Percentiles rank a stretch among this genome's conserved stretches.
Conservation (phyloP, 1,140 invertebrate genomes). For the Dysdera silvatica region DNA sequence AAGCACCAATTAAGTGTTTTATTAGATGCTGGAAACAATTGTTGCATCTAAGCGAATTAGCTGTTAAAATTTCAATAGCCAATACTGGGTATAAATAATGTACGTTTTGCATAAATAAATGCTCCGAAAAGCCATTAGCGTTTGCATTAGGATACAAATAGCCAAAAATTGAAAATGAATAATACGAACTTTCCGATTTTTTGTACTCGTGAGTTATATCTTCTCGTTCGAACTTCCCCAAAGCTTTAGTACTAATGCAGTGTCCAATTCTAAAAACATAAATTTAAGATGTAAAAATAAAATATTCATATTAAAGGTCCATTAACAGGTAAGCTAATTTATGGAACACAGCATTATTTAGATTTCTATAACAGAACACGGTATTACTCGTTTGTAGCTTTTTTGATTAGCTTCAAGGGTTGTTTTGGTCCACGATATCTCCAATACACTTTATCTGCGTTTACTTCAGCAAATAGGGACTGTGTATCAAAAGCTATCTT, state of each 20-base stretch:
- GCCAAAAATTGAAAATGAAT: not conserved
- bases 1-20: too few species aligned
- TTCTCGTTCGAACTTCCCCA: slow-evolving; percentile 63
- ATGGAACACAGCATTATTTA: not conserved
- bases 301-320: too few species aligned
- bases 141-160: too few species aligned
- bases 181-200: slow-evolving; percentile 57
- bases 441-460: slow-evolving; percentile 61
- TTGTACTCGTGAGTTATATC: slow-evolving; percentile 85
- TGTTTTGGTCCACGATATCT: slow-evolving; percentile 50
- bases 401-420: slow-evolving; percentile 32
- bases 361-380: not conserved
- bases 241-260: slow-evolving; percentile 79
- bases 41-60: too few species aligned
- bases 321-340: too few species aligned
- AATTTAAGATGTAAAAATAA: not conserved
- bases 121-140: too few species aligned
- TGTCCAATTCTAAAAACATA: slow-evolving; percentile 61
- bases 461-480: slow-evolving; percentile 75
- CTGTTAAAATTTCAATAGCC: too few species aligned
- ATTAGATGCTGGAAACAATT: too few species aligned
- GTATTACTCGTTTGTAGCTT: slow-evolving; percentile 33
- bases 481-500: slow-evolving; percentile 66
- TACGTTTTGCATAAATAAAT: too few species aligned
- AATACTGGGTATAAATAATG: too few species aligned